These are phyloP conservation scores for Agriopis aurantiaria DNA, from an alignment of 2,888 invertebrate species.

Conservation along the genomic window DNA sequence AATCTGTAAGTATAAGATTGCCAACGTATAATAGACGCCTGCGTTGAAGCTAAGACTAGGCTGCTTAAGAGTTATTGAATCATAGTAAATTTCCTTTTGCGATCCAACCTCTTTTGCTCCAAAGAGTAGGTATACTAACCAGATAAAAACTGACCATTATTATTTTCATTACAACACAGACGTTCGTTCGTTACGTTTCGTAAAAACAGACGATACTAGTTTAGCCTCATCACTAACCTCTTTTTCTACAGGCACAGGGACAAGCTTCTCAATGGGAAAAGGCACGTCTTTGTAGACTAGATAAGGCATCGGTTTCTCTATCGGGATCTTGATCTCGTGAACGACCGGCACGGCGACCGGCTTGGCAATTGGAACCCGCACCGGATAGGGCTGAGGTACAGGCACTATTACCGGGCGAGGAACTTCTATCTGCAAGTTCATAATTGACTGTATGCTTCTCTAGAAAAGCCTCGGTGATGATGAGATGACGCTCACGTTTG, in stretches of 20 bases:
- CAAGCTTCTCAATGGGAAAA: constrained; percentile 90
- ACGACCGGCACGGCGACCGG: constrained; percentile 90
- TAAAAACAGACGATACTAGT: neutral
- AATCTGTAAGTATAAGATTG: neutral
- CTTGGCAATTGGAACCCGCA: constrained; percentile 90
- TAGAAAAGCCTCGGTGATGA: constrained; percentile 1
- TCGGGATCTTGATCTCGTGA: constrained; percentile 85
- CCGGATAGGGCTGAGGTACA: constrained; percentile 91
- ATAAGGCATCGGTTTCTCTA: constrained; percentile 88
- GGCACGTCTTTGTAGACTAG: constrained; percentile 90
- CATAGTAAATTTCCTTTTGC: too few relatives aligned
- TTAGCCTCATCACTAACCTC: constrained; percentile 80
- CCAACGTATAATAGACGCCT: neutral
- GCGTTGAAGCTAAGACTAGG: neutral
- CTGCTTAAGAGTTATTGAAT: too few relatives aligned
- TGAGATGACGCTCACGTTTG: neutral
- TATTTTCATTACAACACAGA: too few relatives aligned
- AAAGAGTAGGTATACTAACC: neutral
- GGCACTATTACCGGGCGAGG: constrained; percentile 92
- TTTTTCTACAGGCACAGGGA: constrained; percentile 91
- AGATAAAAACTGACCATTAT: neutral
- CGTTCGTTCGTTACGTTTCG: too few relatives aligned
- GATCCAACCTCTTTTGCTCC: neutral
- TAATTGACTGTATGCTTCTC: constrained; percentile 40
- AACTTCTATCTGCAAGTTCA: constrained; percentile 88